phyloP scores from a whole-genome alignment of 2,888 invertebrate species.

The Strigamia crassipes region DNA sequence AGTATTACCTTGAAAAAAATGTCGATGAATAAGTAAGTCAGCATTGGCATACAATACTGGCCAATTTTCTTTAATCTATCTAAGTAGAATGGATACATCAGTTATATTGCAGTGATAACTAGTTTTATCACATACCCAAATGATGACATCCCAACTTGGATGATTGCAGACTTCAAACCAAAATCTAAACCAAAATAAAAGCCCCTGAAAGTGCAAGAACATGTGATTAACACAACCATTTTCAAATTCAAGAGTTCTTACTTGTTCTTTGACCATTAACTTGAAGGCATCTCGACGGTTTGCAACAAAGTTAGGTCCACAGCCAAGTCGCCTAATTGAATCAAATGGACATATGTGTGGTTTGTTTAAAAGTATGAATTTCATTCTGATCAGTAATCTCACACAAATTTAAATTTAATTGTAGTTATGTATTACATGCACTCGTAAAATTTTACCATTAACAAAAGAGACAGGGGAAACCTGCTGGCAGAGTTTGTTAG shows the following conservation, averaged over 20 bases:
- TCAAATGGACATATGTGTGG: background rate
- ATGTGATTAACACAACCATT: background rate
- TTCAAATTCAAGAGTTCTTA: background rate
- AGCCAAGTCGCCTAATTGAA: background rate
- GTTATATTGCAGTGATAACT: background rate
- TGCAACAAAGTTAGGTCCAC: background rate
- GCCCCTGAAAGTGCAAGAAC: background rate
- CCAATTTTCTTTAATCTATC: background rate
- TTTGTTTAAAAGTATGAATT: background rate
- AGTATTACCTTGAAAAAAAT: background rate
- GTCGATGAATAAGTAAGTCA: background rate
- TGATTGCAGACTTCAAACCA: background rate
- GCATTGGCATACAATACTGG: background rate
- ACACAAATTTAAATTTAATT: background rate
- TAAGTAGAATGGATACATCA: background rate
- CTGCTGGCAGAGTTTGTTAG: no score
- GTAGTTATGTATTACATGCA: no score
- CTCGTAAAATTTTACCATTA: background rate
- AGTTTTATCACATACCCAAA: background rate
- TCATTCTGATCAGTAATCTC: background rate
- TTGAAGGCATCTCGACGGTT: background rate
- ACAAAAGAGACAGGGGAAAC: no score
- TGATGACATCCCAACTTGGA: background rate
- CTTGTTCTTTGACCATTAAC: conserved; percentile 4
- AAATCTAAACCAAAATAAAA: conserved; percentile 2